A percentile compares a stretch with the other conserved stretches of the same genome.
phyloP scores from a whole-genome alignment of 2,888 invertebrate species.

The Pemphredon lugubris region DNA sequence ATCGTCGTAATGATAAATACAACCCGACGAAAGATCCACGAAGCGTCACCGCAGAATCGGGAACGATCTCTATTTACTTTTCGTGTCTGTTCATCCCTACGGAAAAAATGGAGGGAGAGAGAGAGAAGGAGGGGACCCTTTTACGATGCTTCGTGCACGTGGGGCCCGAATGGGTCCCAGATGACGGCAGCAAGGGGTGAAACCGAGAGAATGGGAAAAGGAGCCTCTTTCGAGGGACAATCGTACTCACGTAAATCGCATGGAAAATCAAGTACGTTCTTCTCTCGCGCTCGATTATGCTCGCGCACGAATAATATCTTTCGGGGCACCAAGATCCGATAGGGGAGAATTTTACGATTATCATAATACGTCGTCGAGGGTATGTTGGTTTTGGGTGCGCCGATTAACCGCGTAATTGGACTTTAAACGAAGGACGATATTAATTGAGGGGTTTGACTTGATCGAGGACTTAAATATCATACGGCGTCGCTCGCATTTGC shows the following conservation, averaged over 20 bases:
- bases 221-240: conserved; percentile 37
- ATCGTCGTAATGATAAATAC: conserved; percentile 27
- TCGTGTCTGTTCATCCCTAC: conserved; percentile 10
- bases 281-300: conserved; percentile 37
- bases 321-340: neutral
- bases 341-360: neutral
- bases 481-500: too few species aligned
- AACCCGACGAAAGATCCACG: conserved; percentile 54
- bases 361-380: neutral
- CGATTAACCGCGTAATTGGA: too few species aligned
- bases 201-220: conserved; percentile 1
- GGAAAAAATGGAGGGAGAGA: neutral
- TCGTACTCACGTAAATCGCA: conserved; percentile 43
- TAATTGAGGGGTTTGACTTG: too few species aligned
- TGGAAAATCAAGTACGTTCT: conserved; percentile 54
- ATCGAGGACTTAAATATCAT: too few species aligned
- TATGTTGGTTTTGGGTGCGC: too few species aligned
- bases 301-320: conserved; percentile 18
- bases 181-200: conserved; percentile 38
- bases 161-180: conserved; percentile 42
- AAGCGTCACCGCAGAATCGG: conserved; percentile 60
- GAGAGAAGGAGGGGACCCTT: conserved; percentile 8
- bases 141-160: conserved; percentile 40
- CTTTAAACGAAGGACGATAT: too few species aligned
- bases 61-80: conserved; percentile 57